phyloP scores from a whole-genome alignment of 2,113 vertebrate genomes.

The Delphinus delphis region DNA sequence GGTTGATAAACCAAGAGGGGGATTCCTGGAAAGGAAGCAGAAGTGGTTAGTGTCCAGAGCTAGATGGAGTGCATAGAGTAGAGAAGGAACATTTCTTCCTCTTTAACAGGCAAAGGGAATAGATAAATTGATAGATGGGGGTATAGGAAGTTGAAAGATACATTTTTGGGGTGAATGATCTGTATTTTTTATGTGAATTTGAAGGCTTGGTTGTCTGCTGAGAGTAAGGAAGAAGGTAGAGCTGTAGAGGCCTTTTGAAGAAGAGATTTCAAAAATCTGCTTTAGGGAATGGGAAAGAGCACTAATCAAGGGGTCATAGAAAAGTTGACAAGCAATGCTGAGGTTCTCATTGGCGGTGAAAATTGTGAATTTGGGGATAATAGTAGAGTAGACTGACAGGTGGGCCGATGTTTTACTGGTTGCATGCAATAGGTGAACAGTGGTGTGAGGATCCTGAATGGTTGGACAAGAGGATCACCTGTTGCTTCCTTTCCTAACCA shows the following conservation, averaged over 20 bases:
- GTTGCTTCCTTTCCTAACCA: neutral
- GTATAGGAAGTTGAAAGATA: neutral
- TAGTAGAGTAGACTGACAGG: neutral
- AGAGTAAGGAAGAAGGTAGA: neutral
- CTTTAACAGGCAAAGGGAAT: neutral
- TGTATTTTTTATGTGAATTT: neutral
- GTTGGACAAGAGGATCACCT: neutral
- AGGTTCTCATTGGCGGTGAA: neutral
- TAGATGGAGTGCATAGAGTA: neutral
- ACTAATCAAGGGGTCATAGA: neutral
- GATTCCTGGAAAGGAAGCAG: neutral
- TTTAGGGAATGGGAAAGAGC: neutral
- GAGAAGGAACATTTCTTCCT: neutral
- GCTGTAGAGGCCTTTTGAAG: neutral
- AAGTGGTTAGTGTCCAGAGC: neutral
- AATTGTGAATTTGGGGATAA: neutral
- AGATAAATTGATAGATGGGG: neutral
- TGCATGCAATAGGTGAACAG: neutral
- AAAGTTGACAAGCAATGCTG: neutral
- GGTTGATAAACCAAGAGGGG: neutral
- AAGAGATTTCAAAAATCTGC: neutral
- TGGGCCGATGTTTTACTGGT: neutral
- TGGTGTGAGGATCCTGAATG: neutral
- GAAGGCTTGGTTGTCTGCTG: neutral
- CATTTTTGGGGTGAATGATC: neutral